A percentile compares a stretch with the other conserved stretches of the same genome.
Evolutionary conservation across 2,888 invertebrate genomes (phyloP).

Genomic region (Ceraclea dissimilis): DNA sequence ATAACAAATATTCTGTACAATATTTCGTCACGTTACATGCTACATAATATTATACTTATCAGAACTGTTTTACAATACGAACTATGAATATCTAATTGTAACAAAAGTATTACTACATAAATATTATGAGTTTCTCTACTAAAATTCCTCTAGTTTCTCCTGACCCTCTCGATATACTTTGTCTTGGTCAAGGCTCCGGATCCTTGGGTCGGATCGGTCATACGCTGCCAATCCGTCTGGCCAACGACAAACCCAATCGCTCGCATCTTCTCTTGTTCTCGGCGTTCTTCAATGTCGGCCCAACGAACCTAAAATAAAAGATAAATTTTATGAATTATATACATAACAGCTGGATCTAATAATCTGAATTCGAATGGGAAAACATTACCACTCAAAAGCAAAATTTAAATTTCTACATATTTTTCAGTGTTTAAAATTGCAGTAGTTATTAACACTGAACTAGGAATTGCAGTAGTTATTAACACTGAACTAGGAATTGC

Average conservation of each 20-base stretch:
- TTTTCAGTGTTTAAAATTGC: no score
- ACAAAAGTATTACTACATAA: no score
- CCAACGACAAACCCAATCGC: conserved; percentile 96
- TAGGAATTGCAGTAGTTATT: no score
- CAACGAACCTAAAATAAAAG: conserved; percentile 75
- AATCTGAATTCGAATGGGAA: not conserved
- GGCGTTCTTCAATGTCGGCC: conserved; percentile 94
- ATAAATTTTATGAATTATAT: not conserved
- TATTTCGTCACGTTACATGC: no score
- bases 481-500: no score
- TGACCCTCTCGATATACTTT: conserved; percentile 75
- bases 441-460: no score
- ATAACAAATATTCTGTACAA: no score
- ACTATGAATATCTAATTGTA: no score
- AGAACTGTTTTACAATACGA: no score
- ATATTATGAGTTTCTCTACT: no score
- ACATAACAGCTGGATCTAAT: not conserved
- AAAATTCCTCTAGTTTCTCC: conserved; percentile 28
- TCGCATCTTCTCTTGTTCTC: conserved; percentile 85
- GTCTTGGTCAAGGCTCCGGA: conserved; percentile 86
- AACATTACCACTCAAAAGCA: not conserved
- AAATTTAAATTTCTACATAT: no score
- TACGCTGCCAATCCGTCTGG: conserved; percentile 91
- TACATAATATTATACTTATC: no score
- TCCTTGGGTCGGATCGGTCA: conserved; percentile 88